Conservation (phyloP, 2,888 invertebrate species). For the Nesidiocoris tenuis region DNA sequence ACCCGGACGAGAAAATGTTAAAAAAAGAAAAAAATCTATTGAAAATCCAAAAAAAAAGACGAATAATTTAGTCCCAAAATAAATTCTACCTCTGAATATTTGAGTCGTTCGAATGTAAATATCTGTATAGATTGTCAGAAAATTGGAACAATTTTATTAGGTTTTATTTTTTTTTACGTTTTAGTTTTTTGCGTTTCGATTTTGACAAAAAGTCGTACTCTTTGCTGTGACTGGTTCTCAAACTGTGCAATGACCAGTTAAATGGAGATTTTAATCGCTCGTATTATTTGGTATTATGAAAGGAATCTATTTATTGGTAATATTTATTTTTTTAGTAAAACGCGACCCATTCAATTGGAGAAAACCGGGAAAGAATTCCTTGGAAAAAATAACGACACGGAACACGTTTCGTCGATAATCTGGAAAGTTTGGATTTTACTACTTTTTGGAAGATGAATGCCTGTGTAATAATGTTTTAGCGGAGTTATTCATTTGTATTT, state of each 20-base stretch:
- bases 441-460: constrained; percentile 36
- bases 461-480: constrained; percentile 37
- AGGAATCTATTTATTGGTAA: constrained; percentile 40
- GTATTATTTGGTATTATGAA: constrained; percentile 32
- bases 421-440: constrained; percentile 40
- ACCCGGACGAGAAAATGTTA: constrained; percentile 10
- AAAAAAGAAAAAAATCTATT: constrained; percentile 26
- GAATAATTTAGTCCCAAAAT: constrained; percentile 36
- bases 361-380: constrained; percentile 6
- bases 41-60: constrained; percentile 13
- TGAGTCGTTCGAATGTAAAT: constrained; percentile 38
- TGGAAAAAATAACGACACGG: background rate
- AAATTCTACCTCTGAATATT: constrained; percentile 39
- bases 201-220: constrained; percentile 19
- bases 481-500: constrained; percentile 40
- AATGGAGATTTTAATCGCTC: background rate
- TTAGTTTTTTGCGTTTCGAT: constrained; percentile 16
- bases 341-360: background rate
- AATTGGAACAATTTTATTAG: background rate
- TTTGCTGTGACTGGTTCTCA: background rate
- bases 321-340: constrained; percentile 44
- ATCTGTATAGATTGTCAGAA: constrained; percentile 18
- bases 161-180: constrained; percentile 11
- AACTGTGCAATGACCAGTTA: background rate
- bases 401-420: constrained; percentile 19